Conservation (phyloP, 2,113 vertebrate genomes). For the Leucosticte australis region DNA sequence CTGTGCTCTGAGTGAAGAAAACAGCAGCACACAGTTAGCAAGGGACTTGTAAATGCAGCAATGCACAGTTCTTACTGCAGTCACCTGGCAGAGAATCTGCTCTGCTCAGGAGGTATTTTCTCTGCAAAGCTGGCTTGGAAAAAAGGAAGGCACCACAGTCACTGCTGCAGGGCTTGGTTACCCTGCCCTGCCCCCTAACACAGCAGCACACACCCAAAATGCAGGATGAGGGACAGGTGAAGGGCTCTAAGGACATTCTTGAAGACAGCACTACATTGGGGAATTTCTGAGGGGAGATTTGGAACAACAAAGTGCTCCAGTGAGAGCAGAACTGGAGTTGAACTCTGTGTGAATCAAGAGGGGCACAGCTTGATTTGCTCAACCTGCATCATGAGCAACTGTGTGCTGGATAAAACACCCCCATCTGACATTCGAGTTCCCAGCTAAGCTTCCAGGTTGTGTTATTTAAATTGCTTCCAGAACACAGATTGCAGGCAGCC, state of each 20-base stretch:
- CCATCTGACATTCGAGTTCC: not conserved
- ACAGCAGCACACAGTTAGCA: not conserved
- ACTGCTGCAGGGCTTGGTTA: not conserved
- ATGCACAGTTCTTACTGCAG: not conserved
- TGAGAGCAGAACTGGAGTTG: not conserved
- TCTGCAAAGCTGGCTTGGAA: not conserved
- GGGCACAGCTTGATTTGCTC: not conserved
- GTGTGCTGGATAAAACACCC: not conserved
- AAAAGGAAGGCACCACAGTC: not conserved
- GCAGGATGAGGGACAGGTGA: not conserved
- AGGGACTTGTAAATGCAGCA: not conserved
- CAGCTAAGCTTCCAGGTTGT: not conserved
- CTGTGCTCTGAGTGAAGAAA: constrained; percentile 72
- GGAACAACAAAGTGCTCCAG: not conserved
- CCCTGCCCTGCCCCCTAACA: not conserved
- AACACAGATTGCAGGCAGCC: not conserved
- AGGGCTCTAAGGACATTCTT: not conserved
- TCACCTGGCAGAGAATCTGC: not conserved
- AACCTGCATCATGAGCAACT: not conserved
- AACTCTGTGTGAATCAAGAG: not conserved
- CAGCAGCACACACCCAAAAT: not conserved
- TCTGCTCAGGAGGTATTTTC: not conserved
- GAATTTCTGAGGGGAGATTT: not conserved
- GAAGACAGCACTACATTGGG: not conserved
- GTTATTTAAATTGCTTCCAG: not conserved